phyloP scores from a whole-genome alignment of 2,888 invertebrate genomes.

The Stramonita haemastoma region DNA sequence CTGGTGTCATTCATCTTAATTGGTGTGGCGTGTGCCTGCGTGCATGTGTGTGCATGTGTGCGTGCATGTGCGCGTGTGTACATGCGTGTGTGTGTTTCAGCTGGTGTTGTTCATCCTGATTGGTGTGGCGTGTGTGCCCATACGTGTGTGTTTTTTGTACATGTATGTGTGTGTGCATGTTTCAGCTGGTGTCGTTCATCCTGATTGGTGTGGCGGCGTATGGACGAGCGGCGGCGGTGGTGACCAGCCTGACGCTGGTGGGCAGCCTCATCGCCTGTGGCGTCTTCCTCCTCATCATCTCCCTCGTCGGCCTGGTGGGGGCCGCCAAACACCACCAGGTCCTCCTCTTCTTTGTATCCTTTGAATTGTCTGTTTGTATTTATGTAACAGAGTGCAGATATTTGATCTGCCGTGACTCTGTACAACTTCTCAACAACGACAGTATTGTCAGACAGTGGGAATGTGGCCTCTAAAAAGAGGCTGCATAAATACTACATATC shows the following conservation, averaged over 20 bases:
- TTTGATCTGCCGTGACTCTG: no score
- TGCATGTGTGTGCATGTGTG: not conserved
- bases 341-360: constrained; percentile 93
- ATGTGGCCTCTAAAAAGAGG: no score
- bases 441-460: no score
- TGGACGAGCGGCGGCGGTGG: constrained; percentile 89
- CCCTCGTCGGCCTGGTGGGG: constrained; percentile 91
- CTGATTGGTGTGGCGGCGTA: constrained; percentile 93
- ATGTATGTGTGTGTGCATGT: constrained; percentile 41
- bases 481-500: no score
- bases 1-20: no score
- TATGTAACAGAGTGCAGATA: no score
- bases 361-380: no score
- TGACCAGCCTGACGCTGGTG: constrained; percentile 92
- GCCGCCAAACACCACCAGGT: constrained; percentile 98
- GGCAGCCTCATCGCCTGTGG: constrained; percentile 97
- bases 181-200: constrained; percentile 93
- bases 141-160: not conserved
- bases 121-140: not conserved
- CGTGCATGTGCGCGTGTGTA: no score
- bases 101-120: no score
- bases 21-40: not conserved
- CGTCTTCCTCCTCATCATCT: constrained; percentile 92
- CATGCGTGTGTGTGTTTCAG: no score
- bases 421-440: no score